Percentiles rank a stretch among this genome's conserved stretches.
These are phyloP conservation scores for Nomada ruficornis DNA, from an alignment of 2,888 invertebrate genomes.

Conservation along the genomic window DNA sequence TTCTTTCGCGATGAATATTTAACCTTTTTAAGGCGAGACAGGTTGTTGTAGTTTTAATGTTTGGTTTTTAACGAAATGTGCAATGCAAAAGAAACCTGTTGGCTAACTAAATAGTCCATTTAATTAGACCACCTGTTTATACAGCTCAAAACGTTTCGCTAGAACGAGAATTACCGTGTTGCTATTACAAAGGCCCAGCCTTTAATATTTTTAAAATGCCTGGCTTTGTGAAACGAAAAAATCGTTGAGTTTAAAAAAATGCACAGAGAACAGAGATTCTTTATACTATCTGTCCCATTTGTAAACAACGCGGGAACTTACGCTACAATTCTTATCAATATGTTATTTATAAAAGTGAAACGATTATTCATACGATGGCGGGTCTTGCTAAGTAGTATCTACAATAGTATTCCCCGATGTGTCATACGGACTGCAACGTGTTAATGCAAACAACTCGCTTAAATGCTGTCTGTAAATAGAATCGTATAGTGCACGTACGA, in stretches of 20 bases:
- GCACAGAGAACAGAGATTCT: neutral
- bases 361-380: neutral
- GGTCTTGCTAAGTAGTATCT: neutral
- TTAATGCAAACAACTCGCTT: neutral
- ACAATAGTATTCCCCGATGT: neutral
- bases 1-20: neutral
- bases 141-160: neutral
- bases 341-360: neutral
- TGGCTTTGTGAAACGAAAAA: neutral
- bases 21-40: neutral
- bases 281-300: too few species aligned
- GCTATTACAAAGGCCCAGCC: neutral
- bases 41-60: neutral
- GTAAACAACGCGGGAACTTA: too few species aligned
- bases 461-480: conserved; percentile 4
- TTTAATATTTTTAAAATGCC: neutral
- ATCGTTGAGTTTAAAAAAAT: neutral
- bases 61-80: neutral
- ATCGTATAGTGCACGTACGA: neutral
- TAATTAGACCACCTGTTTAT: conserved; percentile 11
- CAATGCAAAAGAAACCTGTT: neutral
- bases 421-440: neutral
- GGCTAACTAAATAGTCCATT: neutral
- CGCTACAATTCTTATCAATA: neutral
- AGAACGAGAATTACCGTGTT: neutral